Percentiles rank a stretch among this genome's conserved stretches.
Evolutionary conservation across 2,113 vertebrate species (phyloP).

Genomic region (Atherinomorus stipes): DNA sequence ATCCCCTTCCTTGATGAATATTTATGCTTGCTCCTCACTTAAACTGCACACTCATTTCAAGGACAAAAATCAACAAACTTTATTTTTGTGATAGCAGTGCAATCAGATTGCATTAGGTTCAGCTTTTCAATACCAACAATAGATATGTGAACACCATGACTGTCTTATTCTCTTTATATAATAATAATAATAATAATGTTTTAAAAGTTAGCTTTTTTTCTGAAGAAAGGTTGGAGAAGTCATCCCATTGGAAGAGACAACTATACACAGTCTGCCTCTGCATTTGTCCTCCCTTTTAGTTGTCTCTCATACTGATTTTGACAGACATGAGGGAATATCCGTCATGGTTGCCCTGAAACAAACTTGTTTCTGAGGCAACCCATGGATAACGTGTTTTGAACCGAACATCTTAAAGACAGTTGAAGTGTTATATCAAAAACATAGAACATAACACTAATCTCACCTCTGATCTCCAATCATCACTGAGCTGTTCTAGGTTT

Average conservation of each 20-base stretch:
- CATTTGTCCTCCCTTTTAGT: conserved; percentile 16
- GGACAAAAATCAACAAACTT: too few species aligned
- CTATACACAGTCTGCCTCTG: conserved; percentile 2
- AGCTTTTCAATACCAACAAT: neutral
- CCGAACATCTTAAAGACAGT: conserved; percentile 41
- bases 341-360: conserved; percentile 35
- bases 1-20: too few species aligned
- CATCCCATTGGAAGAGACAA: conserved; percentile 56
- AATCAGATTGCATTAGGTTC: too few species aligned
- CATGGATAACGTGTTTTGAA: conserved; percentile 32
- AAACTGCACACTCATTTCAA: too few species aligned
- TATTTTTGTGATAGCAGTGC: too few species aligned
- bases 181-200: too few species aligned
- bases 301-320: conserved; percentile 53
- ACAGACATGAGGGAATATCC: conserved; percentile 43
- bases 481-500: conserved; percentile 34
- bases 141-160: conserved; percentile 1
- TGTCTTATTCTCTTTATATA: conserved; percentile 48
- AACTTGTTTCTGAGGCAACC: conserved; percentile 30
- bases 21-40: too few species aligned
- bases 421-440: conserved; percentile 46
- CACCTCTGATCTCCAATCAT: conserved; percentile 52
- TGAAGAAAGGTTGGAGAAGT: conserved; percentile 44
- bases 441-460: conserved; percentile 42
- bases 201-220: too few species aligned